Evolutionary conservation across 2,113 vertebrate species (phyloP).

Genomic region (Todiramphus saurophagus): DNA sequence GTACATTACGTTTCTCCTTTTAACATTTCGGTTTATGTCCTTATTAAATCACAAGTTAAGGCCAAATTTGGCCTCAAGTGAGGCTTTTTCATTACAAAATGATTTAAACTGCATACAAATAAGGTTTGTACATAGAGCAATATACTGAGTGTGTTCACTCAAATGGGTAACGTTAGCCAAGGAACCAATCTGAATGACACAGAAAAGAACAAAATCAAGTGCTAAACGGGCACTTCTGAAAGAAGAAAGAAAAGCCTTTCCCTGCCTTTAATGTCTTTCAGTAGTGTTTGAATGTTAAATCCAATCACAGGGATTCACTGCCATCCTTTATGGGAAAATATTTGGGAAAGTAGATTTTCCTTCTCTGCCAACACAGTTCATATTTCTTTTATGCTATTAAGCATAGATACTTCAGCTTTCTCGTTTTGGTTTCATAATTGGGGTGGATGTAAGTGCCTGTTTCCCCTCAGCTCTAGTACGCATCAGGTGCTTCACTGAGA

Average conservation of each 20-base stretch:
- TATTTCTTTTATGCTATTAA: not conserved
- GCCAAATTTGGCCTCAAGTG: conserved; percentile 18
- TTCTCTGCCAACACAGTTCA: not conserved
- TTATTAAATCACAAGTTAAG: conserved; percentile 24
- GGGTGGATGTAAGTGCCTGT: not conserved
- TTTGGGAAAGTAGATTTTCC: not conserved
- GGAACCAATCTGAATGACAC: not conserved
- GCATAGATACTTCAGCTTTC: not conserved
- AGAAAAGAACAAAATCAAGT: not conserved
- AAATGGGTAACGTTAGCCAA: not conserved
- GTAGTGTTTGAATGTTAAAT: not conserved
- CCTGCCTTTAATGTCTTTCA: not conserved
- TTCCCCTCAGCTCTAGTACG: not conserved
- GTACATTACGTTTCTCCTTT: not conserved
- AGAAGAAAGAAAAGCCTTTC: not conserved
- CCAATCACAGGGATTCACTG: not conserved
- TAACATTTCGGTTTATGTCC: conserved; percentile 18
- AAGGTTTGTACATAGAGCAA: not conserved
- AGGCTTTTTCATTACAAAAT: not conserved
- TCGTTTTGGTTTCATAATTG: not conserved
- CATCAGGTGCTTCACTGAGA: not conserved
- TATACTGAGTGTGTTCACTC: not conserved
- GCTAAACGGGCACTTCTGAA: not conserved
- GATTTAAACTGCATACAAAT: not conserved
- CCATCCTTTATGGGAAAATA: not conserved